Conservation (phyloP, 2,888 invertebrate species). For the Sarcophaga carnaria region DNA sequence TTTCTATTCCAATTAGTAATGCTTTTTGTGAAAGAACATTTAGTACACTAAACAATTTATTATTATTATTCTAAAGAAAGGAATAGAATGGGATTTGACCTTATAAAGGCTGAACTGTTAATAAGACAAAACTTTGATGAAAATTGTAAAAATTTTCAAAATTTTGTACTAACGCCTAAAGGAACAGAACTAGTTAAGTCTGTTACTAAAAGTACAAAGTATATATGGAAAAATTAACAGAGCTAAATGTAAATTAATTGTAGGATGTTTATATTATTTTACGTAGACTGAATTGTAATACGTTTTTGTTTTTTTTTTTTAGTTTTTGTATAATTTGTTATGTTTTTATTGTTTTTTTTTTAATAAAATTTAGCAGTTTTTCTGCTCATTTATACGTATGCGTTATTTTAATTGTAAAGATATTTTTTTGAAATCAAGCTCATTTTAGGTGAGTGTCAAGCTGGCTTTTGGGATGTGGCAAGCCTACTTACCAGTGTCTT, state of each 20-base stretch:
- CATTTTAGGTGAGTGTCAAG: conserved; percentile 7
- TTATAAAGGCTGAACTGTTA: conserved; percentile 37
- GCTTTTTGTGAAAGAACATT: conserved; percentile 45
- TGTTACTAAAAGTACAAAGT: no score
- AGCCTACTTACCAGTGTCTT: no score
- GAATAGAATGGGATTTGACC: conserved; percentile 41
- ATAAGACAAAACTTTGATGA: conserved; percentile 21
- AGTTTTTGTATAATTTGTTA: conserved; percentile 11
- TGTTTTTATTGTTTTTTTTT: background rate
- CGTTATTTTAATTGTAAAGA: conserved; percentile 17
- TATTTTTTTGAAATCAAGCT: conserved; percentile 25
- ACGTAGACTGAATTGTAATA: conserved; percentile 21
- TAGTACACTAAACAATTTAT: conserved; percentile 45
- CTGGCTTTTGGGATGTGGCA: background rate
- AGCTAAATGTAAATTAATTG: no score
- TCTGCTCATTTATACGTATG: conserved; percentile 11
- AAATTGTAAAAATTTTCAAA: conserved; percentile 19
- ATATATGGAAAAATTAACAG: no score
- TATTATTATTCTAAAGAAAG: conserved; percentile 25
- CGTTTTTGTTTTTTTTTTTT: conserved; percentile 10
- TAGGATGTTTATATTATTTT: background rate
- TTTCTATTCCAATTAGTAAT: conserved; percentile 40
- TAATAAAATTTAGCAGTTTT: conserved; percentile 21
- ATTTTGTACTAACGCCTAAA: conserved; percentile 3
- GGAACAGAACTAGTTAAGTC: no score